A percentile compares a stretch with the other conserved stretches of the same genome.
Conservation (phyloP, 2,888 invertebrate genomes). For the Caenorhabditis sp. region DNA sequence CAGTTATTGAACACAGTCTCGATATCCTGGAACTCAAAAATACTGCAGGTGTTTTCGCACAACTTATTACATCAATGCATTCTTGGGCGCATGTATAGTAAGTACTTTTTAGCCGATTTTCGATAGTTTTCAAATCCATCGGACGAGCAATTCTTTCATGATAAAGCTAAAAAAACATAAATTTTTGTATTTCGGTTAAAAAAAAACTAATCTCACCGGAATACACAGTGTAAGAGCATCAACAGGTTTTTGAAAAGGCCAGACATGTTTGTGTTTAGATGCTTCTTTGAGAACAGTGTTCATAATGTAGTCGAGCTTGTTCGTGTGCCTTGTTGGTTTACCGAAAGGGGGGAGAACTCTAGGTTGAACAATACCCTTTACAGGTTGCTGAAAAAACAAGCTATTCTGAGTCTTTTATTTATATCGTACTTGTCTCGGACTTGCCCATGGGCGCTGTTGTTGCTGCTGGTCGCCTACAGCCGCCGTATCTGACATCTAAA, state of each 20-base stretch:
- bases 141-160: slow-evolving; percentile 97
- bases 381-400: slow-evolving; percentile 84
- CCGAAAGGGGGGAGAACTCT: slow-evolving; percentile 88
- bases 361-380: slow-evolving; percentile 90
- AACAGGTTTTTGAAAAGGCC: slow-evolving; percentile 99
- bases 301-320: slow-evolving; percentile 92
- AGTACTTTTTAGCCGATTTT: slow-evolving; percentile 93
- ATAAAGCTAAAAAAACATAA: slow-evolving; percentile 86
- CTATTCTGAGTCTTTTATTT: background rate
- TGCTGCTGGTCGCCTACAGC: slow-evolving; percentile 17
- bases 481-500: too few species aligned
- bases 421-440: slow-evolving; percentile 33
- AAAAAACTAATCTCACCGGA: slow-evolving; percentile 83
- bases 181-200: background rate
- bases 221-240: slow-evolving; percentile 95
- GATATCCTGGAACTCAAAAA: slow-evolving; percentile 85
- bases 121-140: slow-evolving; percentile 97
- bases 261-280: slow-evolving; percentile 97
- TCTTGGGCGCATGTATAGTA: slow-evolving; percentile 96
- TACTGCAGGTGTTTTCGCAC: too few species aligned
- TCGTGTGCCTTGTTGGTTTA: slow-evolving; percentile 91
- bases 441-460: slow-evolving; percentile 50
- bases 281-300: slow-evolving; percentile 95
- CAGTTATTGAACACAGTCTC: slow-evolving; percentile 98
- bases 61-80: slow-evolving; percentile 87